Conservation (phyloP, 2,888 invertebrate species). For the Spodoptera picta region DNA sequence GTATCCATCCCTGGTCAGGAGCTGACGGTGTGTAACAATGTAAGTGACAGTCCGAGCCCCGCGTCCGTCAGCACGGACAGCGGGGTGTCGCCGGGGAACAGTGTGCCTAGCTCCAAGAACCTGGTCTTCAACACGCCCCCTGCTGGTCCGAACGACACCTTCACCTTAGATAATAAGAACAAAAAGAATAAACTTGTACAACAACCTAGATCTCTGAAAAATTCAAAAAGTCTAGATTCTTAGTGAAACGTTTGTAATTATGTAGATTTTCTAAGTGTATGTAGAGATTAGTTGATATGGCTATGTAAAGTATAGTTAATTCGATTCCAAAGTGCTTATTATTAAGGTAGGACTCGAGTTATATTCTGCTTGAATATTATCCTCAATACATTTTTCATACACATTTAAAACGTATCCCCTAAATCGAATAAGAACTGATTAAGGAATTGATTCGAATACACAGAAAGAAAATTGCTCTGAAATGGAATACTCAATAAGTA, state of each 20-base stretch:
- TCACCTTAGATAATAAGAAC: slow-evolving; percentile 72
- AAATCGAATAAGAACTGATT: not conserved
- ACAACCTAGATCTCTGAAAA: slow-evolving; percentile 80
- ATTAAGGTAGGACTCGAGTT: slow-evolving; percentile 36
- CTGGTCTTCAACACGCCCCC: slow-evolving; percentile 75
- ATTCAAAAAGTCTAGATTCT: slow-evolving; percentile 86
- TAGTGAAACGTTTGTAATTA: slow-evolving; percentile 84
- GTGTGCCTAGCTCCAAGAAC: slow-evolving; percentile 79
- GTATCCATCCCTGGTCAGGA: slow-evolving; percentile 83
- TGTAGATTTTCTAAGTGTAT: slow-evolving; percentile 88
- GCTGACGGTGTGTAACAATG: slow-evolving; percentile 81
- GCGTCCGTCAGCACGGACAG: slow-evolving; percentile 84
- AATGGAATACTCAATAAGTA: slow-evolving; percentile 11
- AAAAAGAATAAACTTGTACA: slow-evolving; percentile 77
- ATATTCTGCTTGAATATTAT: slow-evolving; percentile 13
- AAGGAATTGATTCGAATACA: slow-evolving; percentile 1
- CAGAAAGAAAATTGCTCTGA: not conserved
- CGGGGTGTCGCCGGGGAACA: slow-evolving; percentile 83
- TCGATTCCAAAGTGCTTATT: slow-evolving; percentile 85
- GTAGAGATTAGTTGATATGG: slow-evolving; percentile 74
- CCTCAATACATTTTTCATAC: not conserved
- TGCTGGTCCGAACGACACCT: slow-evolving; percentile 65
- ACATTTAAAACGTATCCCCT: not conserved
- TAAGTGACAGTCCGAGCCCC: slow-evolving; percentile 82
- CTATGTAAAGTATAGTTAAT: slow-evolving; percentile 73